phyloP scores from a whole-genome alignment of 2,797 vertebrate genomes.

The Neostethus bicornis region DNA sequence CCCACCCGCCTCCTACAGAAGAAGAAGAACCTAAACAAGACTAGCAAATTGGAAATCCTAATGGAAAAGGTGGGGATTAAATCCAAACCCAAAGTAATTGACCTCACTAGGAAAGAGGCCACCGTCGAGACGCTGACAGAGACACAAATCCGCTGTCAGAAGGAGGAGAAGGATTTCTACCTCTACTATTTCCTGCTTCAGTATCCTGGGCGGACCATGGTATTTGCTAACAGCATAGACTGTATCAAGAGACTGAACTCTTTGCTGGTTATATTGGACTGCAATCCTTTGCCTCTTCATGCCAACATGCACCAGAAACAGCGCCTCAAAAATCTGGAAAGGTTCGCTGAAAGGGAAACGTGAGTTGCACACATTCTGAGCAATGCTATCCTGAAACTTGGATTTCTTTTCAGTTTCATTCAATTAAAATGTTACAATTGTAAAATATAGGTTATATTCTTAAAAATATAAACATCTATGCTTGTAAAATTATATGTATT shows the following conservation, averaged over 20 bases:
- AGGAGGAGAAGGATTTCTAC: constrained; percentile 92
- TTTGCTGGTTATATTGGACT: constrained; percentile 88
- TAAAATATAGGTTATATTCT: no score
- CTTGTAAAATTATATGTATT: no score
- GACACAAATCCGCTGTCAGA: constrained; percentile 90
- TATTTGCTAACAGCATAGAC: constrained; percentile 98
- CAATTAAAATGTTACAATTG: neutral
- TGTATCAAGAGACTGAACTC: constrained; percentile 93
- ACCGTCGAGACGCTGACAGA: constrained; percentile 93
- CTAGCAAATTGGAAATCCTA: constrained; percentile 87
- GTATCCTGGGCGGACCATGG: constrained; percentile 93
- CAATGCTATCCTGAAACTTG: neutral
- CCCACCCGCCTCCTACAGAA: constrained; percentile 88
- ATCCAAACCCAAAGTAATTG: constrained; percentile 92
- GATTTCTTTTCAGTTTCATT: neutral
- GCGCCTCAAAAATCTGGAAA: constrained; percentile 94
- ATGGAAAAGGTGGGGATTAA: constrained; percentile 92
- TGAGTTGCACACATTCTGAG: constrained; percentile 64
- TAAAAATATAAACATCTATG: no score
- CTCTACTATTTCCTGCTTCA: constrained; percentile 96
- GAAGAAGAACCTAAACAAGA: constrained; percentile 85
- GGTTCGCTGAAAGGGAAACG: constrained; percentile 91
- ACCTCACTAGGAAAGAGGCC: constrained; percentile 92
- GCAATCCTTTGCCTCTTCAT: constrained; percentile 87
- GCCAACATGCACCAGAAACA: constrained; percentile 99